Conservation (phyloP, 2,888 invertebrate species). For the Archips crataeganus region DNA sequence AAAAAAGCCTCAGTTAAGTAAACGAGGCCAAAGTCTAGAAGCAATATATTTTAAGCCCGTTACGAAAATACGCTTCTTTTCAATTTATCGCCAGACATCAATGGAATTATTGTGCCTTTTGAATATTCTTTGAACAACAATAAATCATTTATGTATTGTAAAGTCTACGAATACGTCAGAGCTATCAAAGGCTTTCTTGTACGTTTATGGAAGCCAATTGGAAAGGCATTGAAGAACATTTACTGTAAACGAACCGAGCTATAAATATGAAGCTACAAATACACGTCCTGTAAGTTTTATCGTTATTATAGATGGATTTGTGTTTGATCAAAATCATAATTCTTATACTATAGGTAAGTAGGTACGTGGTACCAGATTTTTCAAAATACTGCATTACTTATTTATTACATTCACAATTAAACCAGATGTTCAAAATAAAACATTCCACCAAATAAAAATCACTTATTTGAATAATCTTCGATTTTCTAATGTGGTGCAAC, state of each 20-base stretch:
- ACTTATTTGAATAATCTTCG: too few relatives aligned
- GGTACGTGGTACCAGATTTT: too few relatives aligned
- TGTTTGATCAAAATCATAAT: too few relatives aligned
- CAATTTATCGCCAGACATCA: conserved; percentile 5
- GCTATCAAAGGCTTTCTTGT: background rate
- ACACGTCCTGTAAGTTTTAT: background rate
- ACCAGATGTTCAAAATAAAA: too few relatives aligned
- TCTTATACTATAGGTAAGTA: too few relatives aligned
- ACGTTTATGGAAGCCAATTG: conserved; percentile 5
- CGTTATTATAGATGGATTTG: background rate
- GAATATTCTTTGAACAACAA: conserved; percentile 2
- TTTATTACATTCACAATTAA: too few relatives aligned
- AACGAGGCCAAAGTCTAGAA: background rate
- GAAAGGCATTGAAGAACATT: background rate
- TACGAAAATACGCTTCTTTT: background rate
- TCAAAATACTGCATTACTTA: too few relatives aligned
- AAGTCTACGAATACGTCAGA: background rate
- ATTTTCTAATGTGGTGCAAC: too few relatives aligned
- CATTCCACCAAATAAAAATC: too few relatives aligned
- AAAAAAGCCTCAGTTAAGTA: background rate
- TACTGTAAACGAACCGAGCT: background rate
- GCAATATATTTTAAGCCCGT: background rate
- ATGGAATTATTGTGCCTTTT: conserved; percentile 1
- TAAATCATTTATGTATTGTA: background rate
- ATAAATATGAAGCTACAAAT: too few relatives aligned